Evolutionary conservation across 2,888 invertebrate genomes (phyloP), one percentile per base, ranked within the genome.

Genomic region (Drosophila kuntzei): DNA sequence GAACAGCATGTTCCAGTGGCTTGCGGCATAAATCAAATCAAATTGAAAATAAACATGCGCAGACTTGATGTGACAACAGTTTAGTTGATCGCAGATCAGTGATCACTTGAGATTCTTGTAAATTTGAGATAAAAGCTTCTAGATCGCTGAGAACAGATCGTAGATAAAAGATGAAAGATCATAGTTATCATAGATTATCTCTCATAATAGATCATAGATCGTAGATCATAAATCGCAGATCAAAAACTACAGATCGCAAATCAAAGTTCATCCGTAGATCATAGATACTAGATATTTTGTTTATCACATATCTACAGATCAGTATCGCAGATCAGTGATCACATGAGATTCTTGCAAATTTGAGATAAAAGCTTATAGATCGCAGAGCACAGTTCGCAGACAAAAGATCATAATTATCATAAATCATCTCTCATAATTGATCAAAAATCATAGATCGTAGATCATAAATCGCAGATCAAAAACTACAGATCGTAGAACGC

Each of bases 41-140:
- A 14, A 51, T 36, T 3, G 16, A 34, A 55, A 43, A 11, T 22
- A 32, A 44, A 53, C 79, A 79, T 75, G 80, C 78, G 65, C 63
- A 69, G 46, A 58, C 36, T 14, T 46, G 51, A 43, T 20, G 12
- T 50, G 53, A 41, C 32, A 65, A 57, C 69, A 63, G 44, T 20
- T 44, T n/a, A 18, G 2, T 39, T 12, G 37, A 66, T 22, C 5
- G 34, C 1, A 36, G 25, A 53, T 62, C 34, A 12, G 11, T n/a
- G 43, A 50, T 44, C 7, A 18, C n/a, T 32, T 18, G 32, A 32
- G 18, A 12, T 12, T 32, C 0, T 32, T 18, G 7, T 7, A 29
- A 20, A n/a, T 18, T 7, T 7, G 16, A 16, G 2, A 11, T 2
- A 20, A 12, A n/a, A 22, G 41, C 39, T 41, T 20, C 12, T 11